These are phyloP conservation scores for Zonitis immaculata DNA, from an alignment of 2,888 invertebrate species.

Conservation along the genomic window DNA sequence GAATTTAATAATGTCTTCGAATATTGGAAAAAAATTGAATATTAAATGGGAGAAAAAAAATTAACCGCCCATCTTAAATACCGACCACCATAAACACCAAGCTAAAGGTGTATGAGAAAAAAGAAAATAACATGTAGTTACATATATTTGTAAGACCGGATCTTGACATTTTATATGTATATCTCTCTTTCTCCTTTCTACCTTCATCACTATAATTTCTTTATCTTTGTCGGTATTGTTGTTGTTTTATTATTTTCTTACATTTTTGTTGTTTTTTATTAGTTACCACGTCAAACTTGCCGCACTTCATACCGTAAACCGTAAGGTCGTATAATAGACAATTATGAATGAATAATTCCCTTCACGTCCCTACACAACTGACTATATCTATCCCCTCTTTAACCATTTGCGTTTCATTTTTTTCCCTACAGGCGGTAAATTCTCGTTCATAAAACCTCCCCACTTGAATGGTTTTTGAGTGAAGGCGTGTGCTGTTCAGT, in stretches of 20 bases:
- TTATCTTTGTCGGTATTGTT: background rate
- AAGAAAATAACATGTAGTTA: too few species aligned
- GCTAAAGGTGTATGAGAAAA: constrained; percentile 19
- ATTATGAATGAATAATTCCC: constrained; percentile 53
- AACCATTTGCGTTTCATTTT: constrained; percentile 29
- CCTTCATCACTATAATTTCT: too few species aligned
- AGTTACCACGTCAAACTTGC: constrained; percentile 8
- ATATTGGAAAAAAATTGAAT: too few species aligned
- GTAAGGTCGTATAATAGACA: constrained; percentile 42
- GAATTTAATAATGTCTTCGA: too few species aligned
- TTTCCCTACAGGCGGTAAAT: constrained; percentile 28
- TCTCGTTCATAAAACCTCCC: constrained; percentile 42
- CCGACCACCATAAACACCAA: background rate
- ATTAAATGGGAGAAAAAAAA: background rate
- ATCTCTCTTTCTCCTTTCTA: constrained; percentile 16
- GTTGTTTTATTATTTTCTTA: background rate
- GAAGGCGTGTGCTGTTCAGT: constrained; percentile 43
- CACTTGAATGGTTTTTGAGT: constrained; percentile 22
- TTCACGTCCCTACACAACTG: constrained; percentile 42
- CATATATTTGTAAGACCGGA: too few species aligned
- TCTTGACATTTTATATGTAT: constrained; percentile 30
- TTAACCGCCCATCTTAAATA: constrained; percentile 11
- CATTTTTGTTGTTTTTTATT: background rate
- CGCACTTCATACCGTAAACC: constrained; percentile 27
- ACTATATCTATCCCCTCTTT: constrained; percentile 22